These are phyloP conservation scores for Thunnus albacares DNA, from an alignment of 2,797 vertebrate species.

Conservation along the genomic window DNA sequence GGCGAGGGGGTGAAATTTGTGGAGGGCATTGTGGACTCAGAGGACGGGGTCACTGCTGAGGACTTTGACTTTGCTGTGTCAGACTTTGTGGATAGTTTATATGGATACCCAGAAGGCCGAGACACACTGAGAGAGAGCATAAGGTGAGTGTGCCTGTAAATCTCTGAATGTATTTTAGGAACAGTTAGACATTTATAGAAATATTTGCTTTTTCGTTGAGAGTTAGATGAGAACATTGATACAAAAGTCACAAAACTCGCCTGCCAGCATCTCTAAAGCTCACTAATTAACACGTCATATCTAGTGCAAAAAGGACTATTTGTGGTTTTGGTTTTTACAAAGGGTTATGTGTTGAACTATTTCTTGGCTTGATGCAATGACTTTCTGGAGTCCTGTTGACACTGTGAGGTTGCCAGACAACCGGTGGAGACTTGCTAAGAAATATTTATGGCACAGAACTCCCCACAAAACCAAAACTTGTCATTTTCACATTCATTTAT, in stretches of 20 bases:
- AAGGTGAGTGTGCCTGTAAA: constrained; percentile 62
- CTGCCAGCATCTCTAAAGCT: neutral
- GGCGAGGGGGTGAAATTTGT: constrained; percentile 97
- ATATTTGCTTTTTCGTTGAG: neutral
- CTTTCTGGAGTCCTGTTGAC: neutral
- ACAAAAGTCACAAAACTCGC: neutral
- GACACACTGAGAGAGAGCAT: constrained; percentile 96
- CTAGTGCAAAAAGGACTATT: neutral
- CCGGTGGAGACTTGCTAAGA: neutral
- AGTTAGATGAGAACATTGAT: constrained; percentile 1
- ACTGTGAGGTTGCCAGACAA: neutral
- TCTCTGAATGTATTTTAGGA: constrained; percentile 2
- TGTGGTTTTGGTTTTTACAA: neutral
- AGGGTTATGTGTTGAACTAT: neutral
- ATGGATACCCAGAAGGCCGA: constrained; percentile 95
- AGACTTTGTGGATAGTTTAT: constrained; percentile 96
- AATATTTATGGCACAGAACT: neutral
- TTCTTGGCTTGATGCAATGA: neutral
- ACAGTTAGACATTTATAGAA: neutral
- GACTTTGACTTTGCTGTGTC: constrained; percentile 97
- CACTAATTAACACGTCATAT: neutral
- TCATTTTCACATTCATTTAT: neutral
- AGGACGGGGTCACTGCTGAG: constrained; percentile 93
- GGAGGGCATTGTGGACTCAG: constrained; percentile 94
- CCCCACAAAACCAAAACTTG: neutral